Evolutionary conservation across 2,888 invertebrate species (phyloP).

Genomic region (Neoitamus cyanurus): DNA sequence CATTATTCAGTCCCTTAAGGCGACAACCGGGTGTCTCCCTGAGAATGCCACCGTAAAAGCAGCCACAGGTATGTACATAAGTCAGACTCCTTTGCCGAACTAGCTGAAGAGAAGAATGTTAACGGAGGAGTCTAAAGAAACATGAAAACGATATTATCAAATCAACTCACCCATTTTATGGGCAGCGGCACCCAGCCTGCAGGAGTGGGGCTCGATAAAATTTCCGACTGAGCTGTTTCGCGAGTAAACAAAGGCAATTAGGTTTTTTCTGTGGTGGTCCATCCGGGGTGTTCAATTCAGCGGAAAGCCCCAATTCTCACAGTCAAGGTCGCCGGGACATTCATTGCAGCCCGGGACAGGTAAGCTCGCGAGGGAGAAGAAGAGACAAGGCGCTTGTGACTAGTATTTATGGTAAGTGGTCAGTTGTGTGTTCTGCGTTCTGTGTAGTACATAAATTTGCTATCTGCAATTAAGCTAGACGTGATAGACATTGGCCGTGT

Average conservation of each 20-base stretch:
- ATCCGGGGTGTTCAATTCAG: background rate
- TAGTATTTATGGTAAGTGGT: too few species aligned
- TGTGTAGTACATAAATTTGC: too few species aligned
- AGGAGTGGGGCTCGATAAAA: background rate
- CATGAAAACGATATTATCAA: background rate
- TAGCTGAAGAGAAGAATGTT: background rate
- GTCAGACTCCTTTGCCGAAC: background rate
- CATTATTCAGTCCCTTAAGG: background rate
- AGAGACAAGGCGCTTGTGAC: too few species aligned
- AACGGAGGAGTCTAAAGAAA: background rate
- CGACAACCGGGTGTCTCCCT: too few species aligned
- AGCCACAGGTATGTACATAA: background rate
- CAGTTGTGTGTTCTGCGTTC: too few species aligned
- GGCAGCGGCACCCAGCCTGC: background rate
- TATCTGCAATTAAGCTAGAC: too few species aligned
- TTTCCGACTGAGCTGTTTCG: background rate
- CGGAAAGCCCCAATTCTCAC: background rate
- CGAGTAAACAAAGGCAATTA: background rate
- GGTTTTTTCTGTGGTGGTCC: background rate
- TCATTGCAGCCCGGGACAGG: too few species aligned
- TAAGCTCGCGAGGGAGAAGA: too few species aligned
- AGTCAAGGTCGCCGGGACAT: too few species aligned
- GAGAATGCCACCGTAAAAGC: background rate
- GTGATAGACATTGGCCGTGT: too few species aligned
- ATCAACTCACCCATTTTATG: constrained; percentile 6